Base-by-base conservation (phyloP, 2,113 vertebrate genomes). In the Sminthopsis crassicaudata region DNA sequence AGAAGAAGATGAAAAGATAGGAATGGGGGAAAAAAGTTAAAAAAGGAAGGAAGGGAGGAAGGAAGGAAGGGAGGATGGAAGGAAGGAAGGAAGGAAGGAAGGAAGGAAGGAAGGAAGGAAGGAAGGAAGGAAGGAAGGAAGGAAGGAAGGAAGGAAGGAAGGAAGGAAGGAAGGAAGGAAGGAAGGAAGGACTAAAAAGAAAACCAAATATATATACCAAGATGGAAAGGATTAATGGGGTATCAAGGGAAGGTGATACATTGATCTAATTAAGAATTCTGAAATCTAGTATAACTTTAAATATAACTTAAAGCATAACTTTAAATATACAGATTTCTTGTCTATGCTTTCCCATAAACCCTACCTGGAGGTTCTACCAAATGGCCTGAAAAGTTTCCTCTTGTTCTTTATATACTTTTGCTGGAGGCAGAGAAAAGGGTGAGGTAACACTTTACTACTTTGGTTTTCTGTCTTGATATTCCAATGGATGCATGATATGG, bases 1-100 rank as follows among this genome's bases (percentile, higher is more conserved):
- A 97, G 97, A 84, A 93, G 90, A 88, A 93, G 90, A 91, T 84
- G 96, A 93, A 91, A 91, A 94, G 89, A 92, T 95, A 93, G 94
- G 16, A 96, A 96, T 94, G 92, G 42, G 90, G 52, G 94, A 95
- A 90, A 42, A 6, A 42, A 42, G 23, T 48, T 48, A 48, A 19
- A 42, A 23, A 84, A 84, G 22, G 26, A 8, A 42, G 0, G 3
- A 12, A 3, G 55, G 1, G 23, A 25, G 36, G 36, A 57, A 57
- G 2, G 55, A n/a, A 76, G 30, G 60, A 19, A 30, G 2, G 57
- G 12, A 9, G 27, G 2, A 60, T 26, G 27, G 54, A 25, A 55
- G 24, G 10, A n/a, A n/a, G n/a, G n/a, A n/a, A 48, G 46, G 46
- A 48, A 48, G 46, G 46, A 48, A 48, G 46, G 46, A 48, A 23